phyloP scores from a whole-genome alignment of 2,113 vertebrate species.

The Neodon shergylaensis region DNA sequence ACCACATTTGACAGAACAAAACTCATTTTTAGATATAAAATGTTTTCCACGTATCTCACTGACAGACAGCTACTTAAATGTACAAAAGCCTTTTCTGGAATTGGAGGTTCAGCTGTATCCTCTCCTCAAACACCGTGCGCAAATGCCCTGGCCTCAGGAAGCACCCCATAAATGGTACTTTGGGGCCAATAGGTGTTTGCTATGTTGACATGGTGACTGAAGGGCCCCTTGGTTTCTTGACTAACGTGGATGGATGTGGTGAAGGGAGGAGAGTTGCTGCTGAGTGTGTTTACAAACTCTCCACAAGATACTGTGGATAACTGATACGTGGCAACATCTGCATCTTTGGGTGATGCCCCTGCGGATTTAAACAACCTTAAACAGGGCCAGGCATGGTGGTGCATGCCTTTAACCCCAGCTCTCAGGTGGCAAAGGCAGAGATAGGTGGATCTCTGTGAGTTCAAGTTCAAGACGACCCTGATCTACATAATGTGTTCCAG shows the following conservation, averaged over 20 bases:
- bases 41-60: background rate
- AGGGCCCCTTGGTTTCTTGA: background rate
- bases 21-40: slow-evolving; percentile 10
- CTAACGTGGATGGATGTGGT: background rate
- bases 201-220: background rate
- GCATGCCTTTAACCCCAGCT: background rate
- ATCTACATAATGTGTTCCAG: background rate
- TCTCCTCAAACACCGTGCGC: background rate
- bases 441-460: background rate
- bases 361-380: background rate
- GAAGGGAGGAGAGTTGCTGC: background rate
- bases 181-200: too few relatives aligned
- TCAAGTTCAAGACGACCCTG: background rate
- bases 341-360: background rate
- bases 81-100: background rate
- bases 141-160: background rate
- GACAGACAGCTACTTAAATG: background rate
- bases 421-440: background rate
- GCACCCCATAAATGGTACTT: background rate
- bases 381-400: background rate
- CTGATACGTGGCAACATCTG: background rate
- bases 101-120: background rate
- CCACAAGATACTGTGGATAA: background rate
- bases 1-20: background rate
- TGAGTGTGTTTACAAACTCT: background rate